Conservation (phyloP, 2,888 invertebrate genomes). For the Creontiades dilutus region DNA sequence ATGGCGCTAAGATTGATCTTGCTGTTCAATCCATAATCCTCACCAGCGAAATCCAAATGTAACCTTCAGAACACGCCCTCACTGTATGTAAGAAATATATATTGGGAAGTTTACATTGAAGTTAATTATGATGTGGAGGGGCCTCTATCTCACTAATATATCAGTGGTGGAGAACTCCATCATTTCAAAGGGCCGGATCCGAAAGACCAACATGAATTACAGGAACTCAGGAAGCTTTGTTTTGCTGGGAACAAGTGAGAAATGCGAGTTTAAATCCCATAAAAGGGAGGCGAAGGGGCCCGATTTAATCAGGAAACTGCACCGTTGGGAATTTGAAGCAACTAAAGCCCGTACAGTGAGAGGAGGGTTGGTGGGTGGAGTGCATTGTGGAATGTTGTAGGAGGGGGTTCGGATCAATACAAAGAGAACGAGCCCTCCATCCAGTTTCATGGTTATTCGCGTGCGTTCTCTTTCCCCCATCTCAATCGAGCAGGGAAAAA, state of each 20-base stretch:
- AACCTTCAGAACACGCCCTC: no score
- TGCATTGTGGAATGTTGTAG: slow-evolving; percentile 66
- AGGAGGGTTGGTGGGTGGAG: neutral
- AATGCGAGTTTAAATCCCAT: neutral
- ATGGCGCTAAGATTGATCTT: no score
- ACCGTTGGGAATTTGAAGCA: slow-evolving; percentile 1
- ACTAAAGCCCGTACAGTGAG: neutral
- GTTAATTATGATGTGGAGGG: no score
- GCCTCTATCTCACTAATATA: no score
- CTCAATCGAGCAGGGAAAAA: neutral
- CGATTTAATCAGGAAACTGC: slow-evolving; percentile 11
- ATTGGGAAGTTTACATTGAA: no score
- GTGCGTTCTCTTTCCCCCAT: neutral
- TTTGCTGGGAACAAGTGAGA: neutral
- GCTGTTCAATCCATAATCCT: no score
- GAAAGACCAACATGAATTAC: neutral
- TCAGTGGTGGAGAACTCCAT: no score
- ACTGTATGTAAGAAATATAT: no score
- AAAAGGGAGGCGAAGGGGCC: neutral
- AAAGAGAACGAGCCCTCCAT: slow-evolving; percentile 25
- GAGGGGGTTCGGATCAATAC: slow-evolving; percentile 59
- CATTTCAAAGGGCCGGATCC: no score
- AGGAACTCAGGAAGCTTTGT: neutral
- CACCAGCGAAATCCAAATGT: no score
- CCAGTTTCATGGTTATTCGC: slow-evolving; percentile 46